Conservation (phyloP, 1,140 invertebrate species). For the Papilio glaucus region DNA sequence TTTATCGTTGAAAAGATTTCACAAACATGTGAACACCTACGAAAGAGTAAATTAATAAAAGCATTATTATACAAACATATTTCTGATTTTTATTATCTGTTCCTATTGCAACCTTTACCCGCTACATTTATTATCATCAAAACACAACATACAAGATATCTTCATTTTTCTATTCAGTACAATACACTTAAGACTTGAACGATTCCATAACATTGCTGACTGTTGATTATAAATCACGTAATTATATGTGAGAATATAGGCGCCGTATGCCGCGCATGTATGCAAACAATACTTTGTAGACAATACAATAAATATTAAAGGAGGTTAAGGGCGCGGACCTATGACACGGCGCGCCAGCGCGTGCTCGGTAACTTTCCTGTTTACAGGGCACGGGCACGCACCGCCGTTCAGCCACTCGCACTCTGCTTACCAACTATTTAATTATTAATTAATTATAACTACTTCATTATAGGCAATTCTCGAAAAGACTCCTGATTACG, state of each 20-base stretch:
- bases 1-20: slow-evolving; percentile 81
- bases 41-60: slow-evolving; percentile 77
- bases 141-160: neutral
- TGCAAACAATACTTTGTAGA: slow-evolving; percentile 54
- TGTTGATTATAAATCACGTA: slow-evolving; percentile 19
- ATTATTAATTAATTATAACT: neutral
- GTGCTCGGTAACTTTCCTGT: slow-evolving; percentile 76
- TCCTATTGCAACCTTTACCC: slow-evolving; percentile 20
- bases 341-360: slow-evolving; percentile 54
- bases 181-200: neutral
- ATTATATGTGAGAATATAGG: neutral
- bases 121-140: neutral
- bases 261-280: slow-evolving; percentile 23
- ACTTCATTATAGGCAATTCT: neutral
- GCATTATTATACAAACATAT: slow-evolving; percentile 67
- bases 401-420: slow-evolving; percentile 18
- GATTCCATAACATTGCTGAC: neutral
- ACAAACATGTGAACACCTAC: slow-evolving; percentile 70
- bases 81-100: slow-evolving; percentile 70
- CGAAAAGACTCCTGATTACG: neutral
- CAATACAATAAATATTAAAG: slow-evolving; percentile 62
- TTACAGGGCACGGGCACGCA: slow-evolving; percentile 48
- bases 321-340: slow-evolving; percentile 70
- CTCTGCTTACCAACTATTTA: neutral
- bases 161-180: neutral